These are phyloP conservation scores for Drosophila tripunctata DNA, from an alignment of 2,888 invertebrate genomes.

Conservation along the genomic window DNA sequence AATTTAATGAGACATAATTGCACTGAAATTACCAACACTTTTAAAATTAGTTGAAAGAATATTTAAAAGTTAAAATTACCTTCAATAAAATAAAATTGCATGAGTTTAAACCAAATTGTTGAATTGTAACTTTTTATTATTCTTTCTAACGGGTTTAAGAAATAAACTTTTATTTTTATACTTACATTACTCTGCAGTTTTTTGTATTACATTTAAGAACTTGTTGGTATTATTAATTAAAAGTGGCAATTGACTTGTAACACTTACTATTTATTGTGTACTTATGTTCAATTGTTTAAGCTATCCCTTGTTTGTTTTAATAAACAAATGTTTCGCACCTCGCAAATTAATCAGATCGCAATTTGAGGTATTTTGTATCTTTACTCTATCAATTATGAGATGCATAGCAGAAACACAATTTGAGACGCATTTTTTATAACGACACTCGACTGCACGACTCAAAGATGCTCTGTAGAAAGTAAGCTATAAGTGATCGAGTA, in stretches of 20 bases:
- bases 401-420: slow-evolving; percentile 8
- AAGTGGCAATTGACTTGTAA: slow-evolving; percentile 5
- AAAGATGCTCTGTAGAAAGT: neutral
- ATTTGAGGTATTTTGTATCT: neutral
- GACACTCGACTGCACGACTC: neutral
- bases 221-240: slow-evolving; percentile 1
- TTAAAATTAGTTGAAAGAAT: too few species aligned
- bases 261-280: slow-evolving; percentile 9
- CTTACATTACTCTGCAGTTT: too few species aligned
- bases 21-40: neutral
- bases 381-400: slow-evolving; percentile 22
- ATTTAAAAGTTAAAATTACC: too few species aligned
- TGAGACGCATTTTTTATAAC: neutral
- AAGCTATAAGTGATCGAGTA: too few species aligned
- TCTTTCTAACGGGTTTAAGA: too few species aligned
- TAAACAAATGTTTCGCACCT: slow-evolving; percentile 52
- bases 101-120: too few species aligned
- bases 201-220: too few species aligned
- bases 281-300: neutral
- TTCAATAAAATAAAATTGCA: too few species aligned
- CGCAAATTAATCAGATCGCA: neutral
- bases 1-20: neutral
- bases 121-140: too few species aligned
- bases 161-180: too few species aligned
- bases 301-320: slow-evolving; percentile 13